Conservation (phyloP, 2,888 invertebrate genomes). For the Andrena hattorfiana region DNA sequence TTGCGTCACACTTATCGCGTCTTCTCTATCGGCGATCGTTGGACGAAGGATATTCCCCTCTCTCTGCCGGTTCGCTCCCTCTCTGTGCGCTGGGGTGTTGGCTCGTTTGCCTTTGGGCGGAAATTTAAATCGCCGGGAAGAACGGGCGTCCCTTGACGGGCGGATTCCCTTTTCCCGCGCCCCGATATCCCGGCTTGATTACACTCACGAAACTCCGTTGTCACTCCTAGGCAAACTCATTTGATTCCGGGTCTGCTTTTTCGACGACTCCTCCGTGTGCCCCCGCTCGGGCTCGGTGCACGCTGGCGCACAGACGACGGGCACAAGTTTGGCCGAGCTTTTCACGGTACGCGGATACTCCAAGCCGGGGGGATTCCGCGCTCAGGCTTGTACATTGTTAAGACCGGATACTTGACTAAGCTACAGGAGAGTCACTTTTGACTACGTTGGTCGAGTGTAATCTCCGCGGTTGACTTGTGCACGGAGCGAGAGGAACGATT, state of each 20-base stretch:
- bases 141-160: slow-evolving; percentile 35
- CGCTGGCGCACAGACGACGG: slow-evolving; percentile 10
- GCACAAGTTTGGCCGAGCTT: slow-evolving; percentile 36
- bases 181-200: slow-evolving; percentile 50
- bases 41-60: slow-evolving; percentile 29
- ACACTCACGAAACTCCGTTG: slow-evolving; percentile 60
- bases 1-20: slow-evolving; percentile 55
- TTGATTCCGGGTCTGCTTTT: slow-evolving; percentile 63
- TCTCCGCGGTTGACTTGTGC: slow-evolving; percentile 62
- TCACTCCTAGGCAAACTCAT: slow-evolving; percentile 67
- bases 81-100: slow-evolving; percentile 21
- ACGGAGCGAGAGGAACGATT: slow-evolving; percentile 66
- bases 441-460: slow-evolving; percentile 65
- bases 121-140: slow-evolving; percentile 69
- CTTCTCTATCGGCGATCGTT: slow-evolving; percentile 29
- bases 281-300: not conserved
- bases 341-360: slow-evolving; percentile 41
- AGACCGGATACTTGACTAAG: slow-evolving; percentile 70
- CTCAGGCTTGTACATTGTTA: slow-evolving; percentile 55
- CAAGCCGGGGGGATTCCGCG: slow-evolving; percentile 38
- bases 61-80: not conserved
- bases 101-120: slow-evolving; percentile 67
- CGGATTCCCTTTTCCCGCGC: slow-evolving; percentile 39
- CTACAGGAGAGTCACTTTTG: slow-evolving; percentile 64
- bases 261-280: slow-evolving; percentile 46